Evolutionary conservation across 2,113 vertebrate species (phyloP), one percentile per base, ranked within the genome.

Genomic region (Apaloderma vittatum): DNA sequence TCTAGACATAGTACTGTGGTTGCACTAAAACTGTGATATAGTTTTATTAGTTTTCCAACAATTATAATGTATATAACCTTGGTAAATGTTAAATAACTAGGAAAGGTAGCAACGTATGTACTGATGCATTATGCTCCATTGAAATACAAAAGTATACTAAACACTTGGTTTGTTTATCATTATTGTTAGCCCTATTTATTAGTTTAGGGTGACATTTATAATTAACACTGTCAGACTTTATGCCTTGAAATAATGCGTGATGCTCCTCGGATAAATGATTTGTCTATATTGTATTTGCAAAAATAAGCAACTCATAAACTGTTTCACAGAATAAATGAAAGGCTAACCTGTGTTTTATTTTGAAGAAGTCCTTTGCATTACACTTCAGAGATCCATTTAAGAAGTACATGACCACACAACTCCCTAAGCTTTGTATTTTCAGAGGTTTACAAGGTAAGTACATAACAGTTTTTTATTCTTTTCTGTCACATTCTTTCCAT

Each of bases 121-220:
- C 23, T 45, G 66, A 92, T 0, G 3, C 15, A 34, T 70, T 86
- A 67, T 80, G 12, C 27, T 79, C 26, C 30, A 37, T 6, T 2
- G 2, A 80, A 93, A 82, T 71, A 68, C 22, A 81, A 86, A 96
- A 94, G 6, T 92, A 54, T 92, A 97, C 85, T 94, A 93, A 97
- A 95, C 74, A 86, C 30, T 96, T 96, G 34, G 61, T 65, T 89
- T 95, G 86, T 96, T 96, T 98, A 70, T 77, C 45, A 21, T 81
- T 96, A 72, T 49, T 75, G 15, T 89, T 96, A 90, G 30, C 40
- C 30, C 59, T 93, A 77, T 96, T 40, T 95, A 94, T 96, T 97
- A 97, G 96, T 96, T 96, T 91, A 93, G 90, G 79, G 70, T 96
- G n/a, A 59, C 82, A 96, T 85, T 80, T 96, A 86, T 95, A 97